Conservation (phyloP, 2,888 invertebrate genomes). For the Lingula anatina region DNA sequence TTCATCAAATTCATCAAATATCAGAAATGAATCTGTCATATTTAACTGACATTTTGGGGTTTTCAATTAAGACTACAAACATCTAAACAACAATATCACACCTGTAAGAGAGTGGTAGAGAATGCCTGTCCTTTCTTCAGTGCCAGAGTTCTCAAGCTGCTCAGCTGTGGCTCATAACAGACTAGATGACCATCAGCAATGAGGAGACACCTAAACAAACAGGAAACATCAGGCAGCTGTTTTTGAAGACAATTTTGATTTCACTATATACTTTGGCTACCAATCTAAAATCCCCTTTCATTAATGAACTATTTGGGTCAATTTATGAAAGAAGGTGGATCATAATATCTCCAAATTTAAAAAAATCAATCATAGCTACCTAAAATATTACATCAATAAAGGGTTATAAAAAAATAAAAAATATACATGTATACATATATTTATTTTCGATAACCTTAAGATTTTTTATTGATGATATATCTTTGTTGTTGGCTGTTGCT, state of each 20-base stretch:
- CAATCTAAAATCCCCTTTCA: no score
- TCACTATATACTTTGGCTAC: no score
- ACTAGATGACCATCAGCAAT: slow-evolving; percentile 23
- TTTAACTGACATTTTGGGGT: not conserved
- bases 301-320: no score
- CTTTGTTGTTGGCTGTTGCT: no score
- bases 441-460: not conserved
- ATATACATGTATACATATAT: not conserved
- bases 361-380: no score
- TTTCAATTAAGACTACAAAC: not conserved
- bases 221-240: no score
- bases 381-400: no score
- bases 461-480: not conserved
- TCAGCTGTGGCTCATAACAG: slow-evolving; percentile 25
- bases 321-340: no score
- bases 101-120: slow-evolving; percentile 26
- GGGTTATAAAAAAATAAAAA: not conserved
- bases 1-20: no score
- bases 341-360: no score
- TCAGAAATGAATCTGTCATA: not conserved
- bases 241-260: no score
- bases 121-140: slow-evolving; percentile 22
- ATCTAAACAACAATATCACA: slow-evolving; percentile 7
- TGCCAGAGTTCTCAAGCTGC: slow-evolving; percentile 23
- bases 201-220: slow-evolving; percentile 29